Base-by-base conservation (phyloP, 2,797 vertebrate genomes). In the Myoxocephalus aenaeus region DNA sequence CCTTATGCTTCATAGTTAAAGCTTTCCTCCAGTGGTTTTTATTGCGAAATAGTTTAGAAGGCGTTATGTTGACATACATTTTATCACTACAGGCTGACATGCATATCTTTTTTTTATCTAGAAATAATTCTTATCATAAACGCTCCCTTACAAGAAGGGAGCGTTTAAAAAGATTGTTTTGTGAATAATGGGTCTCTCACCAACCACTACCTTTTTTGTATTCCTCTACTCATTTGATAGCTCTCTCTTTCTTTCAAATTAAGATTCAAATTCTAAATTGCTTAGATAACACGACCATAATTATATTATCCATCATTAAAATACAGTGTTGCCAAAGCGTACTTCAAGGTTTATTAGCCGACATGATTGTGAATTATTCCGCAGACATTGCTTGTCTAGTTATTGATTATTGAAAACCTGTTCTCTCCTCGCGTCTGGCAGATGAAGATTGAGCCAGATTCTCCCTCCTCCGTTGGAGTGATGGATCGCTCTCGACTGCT, bases 401-500 rank as follows among this genome's bases (percentile, higher is more conserved):
- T 25, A 12, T 32, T 36, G 1, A 14, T 79, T 9, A 25, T 20
- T 38, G 12, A 66, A 14, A 51, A 25, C 51, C 13, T 40, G 5
- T 65, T 68, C 3, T 61, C 10, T 22, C 34, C 75, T 22, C 13
- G 11, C 9, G 0, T 59, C 34, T 62, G 63, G 22, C 92, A 99
- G 98, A 90, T 99, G 92, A 99, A 99, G 95, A 97, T 96, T 46
- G 98, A 99, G 70, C 98, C 98, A 0, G 94, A 96, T 57, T 98
- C 97, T 48, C 96, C 98, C 29, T 95, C 96, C 56, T 96, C 97
- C 0, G 96, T 99, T 12, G 97, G 97, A 34, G 99, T 99, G 95
- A 97, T 99, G 95, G 98, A 99, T 87, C 96, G 97, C 15, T 99
- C 98, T 25, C 96, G 98, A 9, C 96, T 99, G 70, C 96, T 99